A percentile compares a stretch with the other conserved stretches of the same genome.
These are phyloP conservation scores for Dioctria rufipes DNA, from an alignment of 2,888 invertebrate genomes.

Conservation along the genomic window DNA sequence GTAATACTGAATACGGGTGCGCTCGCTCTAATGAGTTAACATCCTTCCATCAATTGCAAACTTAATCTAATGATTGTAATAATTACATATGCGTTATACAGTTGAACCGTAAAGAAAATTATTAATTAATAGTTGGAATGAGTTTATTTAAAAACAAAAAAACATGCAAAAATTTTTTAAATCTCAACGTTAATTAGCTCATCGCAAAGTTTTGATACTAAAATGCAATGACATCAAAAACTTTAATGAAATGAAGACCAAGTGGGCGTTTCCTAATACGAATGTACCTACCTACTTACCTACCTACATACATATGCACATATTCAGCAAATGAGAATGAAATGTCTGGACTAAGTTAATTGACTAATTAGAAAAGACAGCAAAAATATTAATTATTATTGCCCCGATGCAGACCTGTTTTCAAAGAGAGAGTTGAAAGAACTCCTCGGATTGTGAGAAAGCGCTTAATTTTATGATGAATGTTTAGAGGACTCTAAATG, in stretches of 20 bases:
- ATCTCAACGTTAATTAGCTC: not conserved
- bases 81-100: not conserved
- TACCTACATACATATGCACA: not conserved
- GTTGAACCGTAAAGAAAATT: not conserved
- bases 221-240: not conserved
- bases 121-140: not conserved
- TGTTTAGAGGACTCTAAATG: no score
- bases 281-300: no score
- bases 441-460: not conserved
- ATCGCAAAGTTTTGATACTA: not conserved
- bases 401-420: not conserved
- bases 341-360: constrained; percentile 35
- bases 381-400: not conserved
- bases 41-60: not conserved
- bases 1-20: not conserved
- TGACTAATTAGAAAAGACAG: constrained; percentile 33
- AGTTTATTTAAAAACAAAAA: no score
- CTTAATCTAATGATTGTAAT: not conserved
- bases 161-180: not conserved
- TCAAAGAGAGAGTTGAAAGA: not conserved
- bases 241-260: not conserved
- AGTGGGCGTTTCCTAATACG: not conserved
- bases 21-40: not conserved
- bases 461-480: not conserved
- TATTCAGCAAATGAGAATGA: not conserved